phyloP scores from a whole-genome alignment of 2,797 vertebrate species.

The Acanthurus leucopareius region DNA sequence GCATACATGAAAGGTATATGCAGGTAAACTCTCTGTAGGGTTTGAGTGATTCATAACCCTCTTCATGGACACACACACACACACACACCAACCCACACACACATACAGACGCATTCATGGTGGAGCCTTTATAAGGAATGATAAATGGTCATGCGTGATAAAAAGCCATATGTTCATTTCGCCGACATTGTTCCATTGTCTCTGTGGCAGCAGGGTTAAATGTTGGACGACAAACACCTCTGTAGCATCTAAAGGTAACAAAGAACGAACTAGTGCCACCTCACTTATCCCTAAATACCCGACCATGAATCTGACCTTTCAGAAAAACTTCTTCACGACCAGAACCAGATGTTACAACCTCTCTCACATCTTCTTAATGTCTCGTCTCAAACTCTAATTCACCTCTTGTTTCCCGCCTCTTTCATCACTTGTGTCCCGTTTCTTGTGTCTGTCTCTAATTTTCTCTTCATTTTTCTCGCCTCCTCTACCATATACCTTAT shows the following conservation, averaged over 20 bases:
- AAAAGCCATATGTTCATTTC: constrained; percentile 38
- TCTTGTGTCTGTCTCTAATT: constrained; percentile 1
- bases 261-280: constrained; percentile 11
- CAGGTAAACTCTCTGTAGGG: constrained; percentile 15
- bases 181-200: constrained; percentile 16
- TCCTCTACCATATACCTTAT: neutral
- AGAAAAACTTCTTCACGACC: constrained; percentile 47
- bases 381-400: constrained; percentile 19
- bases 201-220: constrained; percentile 44
- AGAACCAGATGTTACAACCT: constrained; percentile 38
- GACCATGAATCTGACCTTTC: constrained; percentile 60
- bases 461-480: neutral
- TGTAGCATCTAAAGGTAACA: constrained; percentile 30
- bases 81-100: neutral
- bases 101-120: constrained; percentile 4
- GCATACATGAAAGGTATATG: constrained; percentile 36
- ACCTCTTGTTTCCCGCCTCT: constrained; percentile 14
- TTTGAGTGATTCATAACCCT: constrained; percentile 18
- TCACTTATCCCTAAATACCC: constrained; percentile 40
- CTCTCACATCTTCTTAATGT: constrained; percentile 13
- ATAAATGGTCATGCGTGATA: constrained; percentile 42
- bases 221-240: constrained; percentile 39
- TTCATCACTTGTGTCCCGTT: constrained; percentile 1
- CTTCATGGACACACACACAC: constrained; percentile 7
- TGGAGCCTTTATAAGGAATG: constrained; percentile 34